Evolutionary conservation across 2,888 invertebrate genomes (phyloP).

Genomic region (Hartigia nigra): DNA sequence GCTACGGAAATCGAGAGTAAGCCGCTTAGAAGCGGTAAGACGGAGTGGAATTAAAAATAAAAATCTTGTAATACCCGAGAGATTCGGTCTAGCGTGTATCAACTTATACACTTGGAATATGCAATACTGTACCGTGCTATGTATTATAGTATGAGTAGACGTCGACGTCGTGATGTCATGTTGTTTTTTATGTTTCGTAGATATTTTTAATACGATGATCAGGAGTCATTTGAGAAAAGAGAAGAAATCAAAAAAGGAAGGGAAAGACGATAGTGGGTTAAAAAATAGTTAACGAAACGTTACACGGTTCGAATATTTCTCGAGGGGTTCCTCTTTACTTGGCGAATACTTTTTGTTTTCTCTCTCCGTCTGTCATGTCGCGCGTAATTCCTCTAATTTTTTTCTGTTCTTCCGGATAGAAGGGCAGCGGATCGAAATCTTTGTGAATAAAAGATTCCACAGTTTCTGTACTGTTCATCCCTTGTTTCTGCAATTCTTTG

Average conservation of each 20-base stretch:
- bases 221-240: no score
- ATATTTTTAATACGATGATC: neutral
- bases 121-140: neutral
- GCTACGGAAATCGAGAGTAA: conserved; percentile 43
- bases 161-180: neutral
- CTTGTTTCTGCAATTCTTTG: neutral
- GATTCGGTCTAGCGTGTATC: neutral
- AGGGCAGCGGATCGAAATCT: no score
- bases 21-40: conserved; percentile 38
- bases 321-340: no score
- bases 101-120: neutral
- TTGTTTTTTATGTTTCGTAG: neutral
- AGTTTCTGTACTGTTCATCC: neutral
- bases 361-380: no score
- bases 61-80: conserved; percentile 32
- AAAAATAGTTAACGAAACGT: no score
- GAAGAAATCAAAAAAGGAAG: no score
- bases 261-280: no score
- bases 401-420: no score
- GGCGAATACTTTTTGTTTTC: no score
- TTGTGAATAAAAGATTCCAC: neutral
- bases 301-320: no score
- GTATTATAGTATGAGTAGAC: neutral
- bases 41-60: conserved; percentile 26
- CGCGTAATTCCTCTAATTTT: no score